Evolutionary conservation across 2,888 invertebrate genomes (phyloP), one percentile per base, ranked within the genome.

Genomic region (Drosophila rellima): DNA sequence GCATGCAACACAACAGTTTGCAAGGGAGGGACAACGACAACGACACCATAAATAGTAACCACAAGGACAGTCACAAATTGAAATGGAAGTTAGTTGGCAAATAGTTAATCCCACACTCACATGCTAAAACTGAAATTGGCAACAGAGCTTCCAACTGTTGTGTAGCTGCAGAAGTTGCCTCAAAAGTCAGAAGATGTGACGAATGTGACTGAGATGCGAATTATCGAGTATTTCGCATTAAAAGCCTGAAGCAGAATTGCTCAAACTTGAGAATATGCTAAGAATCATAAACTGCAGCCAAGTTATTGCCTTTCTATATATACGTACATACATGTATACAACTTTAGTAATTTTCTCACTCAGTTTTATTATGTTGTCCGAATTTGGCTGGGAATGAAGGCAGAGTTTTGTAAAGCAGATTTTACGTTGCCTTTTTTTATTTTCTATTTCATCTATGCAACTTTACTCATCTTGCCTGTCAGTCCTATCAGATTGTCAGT

Each of bases 11-110:
- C n/a, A n/a, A n/a, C n/a, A n/a, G n/a, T n/a, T n/a, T n/a, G n/a
- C n/a, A 59, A 42, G 37, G 42, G 42, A 65, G 39, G 31, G 45
- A 20, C 66, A 39, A 37, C 42, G 11, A 29, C 42, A 73, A 11
- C 17, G 13, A 4, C 42, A 56, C 42, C 26, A 52, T 29, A 37
- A 68, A 18, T 39, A 47, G 51, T 57, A 60, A 26, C 61, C 65
- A 20, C 59, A 60, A 7, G 51, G 37, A 44, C 33, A 52, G 50
- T 20, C 56, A 37, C 59, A 75, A 68, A 77, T 68, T 77, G 33
- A 64, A 63, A 35, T 40, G 59, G 33, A 68, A 64, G 40, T 64
- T 39, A 23, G n/a, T 60, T 48, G 40, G 26, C 66, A 74, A 76
- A 71, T 76, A 67, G 67, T 71, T 75, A 51, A 20, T 44, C 31